These are phyloP conservation scores for Oryctes rhinoceros DNA, from an alignment of 1,140 invertebrate genomes.

Conservation along the genomic window DNA sequence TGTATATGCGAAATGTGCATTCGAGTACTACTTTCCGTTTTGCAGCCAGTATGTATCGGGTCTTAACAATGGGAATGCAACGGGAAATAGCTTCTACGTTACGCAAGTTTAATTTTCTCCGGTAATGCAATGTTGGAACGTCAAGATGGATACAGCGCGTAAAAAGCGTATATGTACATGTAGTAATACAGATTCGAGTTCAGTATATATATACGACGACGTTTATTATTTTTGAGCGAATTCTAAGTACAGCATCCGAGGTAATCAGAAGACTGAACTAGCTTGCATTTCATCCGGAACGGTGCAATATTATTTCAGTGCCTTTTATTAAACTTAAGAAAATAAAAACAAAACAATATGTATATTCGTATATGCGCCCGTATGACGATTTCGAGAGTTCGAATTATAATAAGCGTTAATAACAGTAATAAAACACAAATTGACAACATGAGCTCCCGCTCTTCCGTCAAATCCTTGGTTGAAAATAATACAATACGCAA, in stretches of 20 bases:
- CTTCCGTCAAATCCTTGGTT: no score
- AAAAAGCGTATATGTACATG: background rate
- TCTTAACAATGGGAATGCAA: background rate
- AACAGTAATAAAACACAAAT: no score
- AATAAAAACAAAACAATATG: background rate
- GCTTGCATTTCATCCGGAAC: background rate
- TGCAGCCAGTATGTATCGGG: background rate
- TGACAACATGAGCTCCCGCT: no score
- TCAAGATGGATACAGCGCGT: background rate
- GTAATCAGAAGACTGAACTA: background rate
- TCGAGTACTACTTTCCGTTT: background rate
- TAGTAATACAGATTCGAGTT: background rate
- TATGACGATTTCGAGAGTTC: no score
- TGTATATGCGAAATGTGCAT: background rate
- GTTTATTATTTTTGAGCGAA: conserved; percentile 1
- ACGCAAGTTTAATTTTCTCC: conserved; percentile 1
- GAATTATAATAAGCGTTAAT: background rate
- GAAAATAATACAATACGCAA: no score
- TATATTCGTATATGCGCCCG: background rate
- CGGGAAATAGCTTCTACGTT: conserved; percentile 2
- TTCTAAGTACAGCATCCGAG: background rate
- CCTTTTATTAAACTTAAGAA: background rate
- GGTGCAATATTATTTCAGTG: background rate
- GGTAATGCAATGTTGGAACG: background rate
- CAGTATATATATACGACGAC: background rate